Evolutionary conservation across 2,888 invertebrate species (phyloP), one percentile per base, ranked within the genome.

Genomic region (Podabrus alpinus): DNA sequence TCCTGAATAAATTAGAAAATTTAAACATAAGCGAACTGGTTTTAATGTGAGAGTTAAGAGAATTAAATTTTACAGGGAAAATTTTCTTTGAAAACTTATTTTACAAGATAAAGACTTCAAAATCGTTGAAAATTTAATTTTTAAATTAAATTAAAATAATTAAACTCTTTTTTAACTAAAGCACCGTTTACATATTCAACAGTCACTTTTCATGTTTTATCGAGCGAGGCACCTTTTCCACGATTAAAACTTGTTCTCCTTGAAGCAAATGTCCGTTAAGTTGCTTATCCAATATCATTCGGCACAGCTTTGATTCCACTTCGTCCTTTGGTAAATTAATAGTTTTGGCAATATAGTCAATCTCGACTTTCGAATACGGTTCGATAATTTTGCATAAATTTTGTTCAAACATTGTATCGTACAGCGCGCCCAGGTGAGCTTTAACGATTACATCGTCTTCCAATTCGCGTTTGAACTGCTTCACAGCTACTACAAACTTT

Each of bases 201-300:
- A 29, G 29, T 5, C 11, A 29, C 13, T 29, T 29, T 29, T 29
- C 29, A 11, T 25, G 25, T 11, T 11, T 21, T 21, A 21, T 3
- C 3, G n/a, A n/a, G n/a, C n/a, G 4, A 29, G 11, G 13, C 13
- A 13, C n/a, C n/a, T 13, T 11, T 45, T 9, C 45, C n/a, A 45
- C 2, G n/a, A 45, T 45, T 45, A 45, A 45, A 45, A 45, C n/a
- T n/a, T n/a, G 99, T 88, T 96, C 97, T 76, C 98, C 99, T 89
- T 99, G 99, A 89, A 99, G 99, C 81, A 99, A 90, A 82, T 99
- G 98, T 17, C 99, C 98, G 88, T 94, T 92, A 82, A 99, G 93
- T 88, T 99, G 99, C 85, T 97, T 97, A 88, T 99, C 99, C 86
- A 99, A 90, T 86, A 99, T 99, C 99, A 99, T 99, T 89, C 99